Conservation (phyloP, 2,888 invertebrate species). For the Agrypnus murinus region DNA sequence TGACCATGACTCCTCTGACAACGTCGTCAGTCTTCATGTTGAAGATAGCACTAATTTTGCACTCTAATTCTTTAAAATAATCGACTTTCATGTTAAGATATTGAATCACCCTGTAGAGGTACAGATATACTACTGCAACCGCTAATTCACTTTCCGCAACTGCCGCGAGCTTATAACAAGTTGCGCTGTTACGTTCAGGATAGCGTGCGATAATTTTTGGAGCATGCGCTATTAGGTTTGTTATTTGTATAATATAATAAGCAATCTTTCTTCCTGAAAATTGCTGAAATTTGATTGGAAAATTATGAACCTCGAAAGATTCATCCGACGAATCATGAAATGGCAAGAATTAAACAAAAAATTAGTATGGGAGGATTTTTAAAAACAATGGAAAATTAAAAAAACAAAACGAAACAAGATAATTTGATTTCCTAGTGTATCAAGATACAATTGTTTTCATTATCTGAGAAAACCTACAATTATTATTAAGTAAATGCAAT, state of each 20-base stretch:
- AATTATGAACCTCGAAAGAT: background rate
- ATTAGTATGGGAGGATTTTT: no score
- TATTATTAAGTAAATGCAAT: background rate
- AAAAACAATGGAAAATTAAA: no score
- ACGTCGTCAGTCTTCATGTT: constrained; percentile 80
- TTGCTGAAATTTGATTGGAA: background rate
- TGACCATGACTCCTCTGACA: constrained; percentile 80
- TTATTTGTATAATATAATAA: background rate
- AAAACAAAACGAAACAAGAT: no score
- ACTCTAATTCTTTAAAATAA: constrained; percentile 67
- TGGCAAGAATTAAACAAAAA: background rate
- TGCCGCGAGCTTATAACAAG: constrained; percentile 9
- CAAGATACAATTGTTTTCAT: background rate
- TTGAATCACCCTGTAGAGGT: background rate
- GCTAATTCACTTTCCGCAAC: constrained; percentile 2
- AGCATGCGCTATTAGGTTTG: constrained; percentile 10
- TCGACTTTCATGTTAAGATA: constrained; percentile 72
- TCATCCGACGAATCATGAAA: background rate
- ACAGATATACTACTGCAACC: background rate
- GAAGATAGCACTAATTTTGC: constrained; percentile 72
- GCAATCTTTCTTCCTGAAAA: constrained; percentile 13
- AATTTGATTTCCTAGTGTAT: background rate
- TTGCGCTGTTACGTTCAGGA: background rate
- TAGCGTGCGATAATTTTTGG: constrained; percentile 10
- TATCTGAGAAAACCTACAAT: background rate